Conservation (phyloP, 2,888 invertebrate genomes). For the Panopea generosa region DNA sequence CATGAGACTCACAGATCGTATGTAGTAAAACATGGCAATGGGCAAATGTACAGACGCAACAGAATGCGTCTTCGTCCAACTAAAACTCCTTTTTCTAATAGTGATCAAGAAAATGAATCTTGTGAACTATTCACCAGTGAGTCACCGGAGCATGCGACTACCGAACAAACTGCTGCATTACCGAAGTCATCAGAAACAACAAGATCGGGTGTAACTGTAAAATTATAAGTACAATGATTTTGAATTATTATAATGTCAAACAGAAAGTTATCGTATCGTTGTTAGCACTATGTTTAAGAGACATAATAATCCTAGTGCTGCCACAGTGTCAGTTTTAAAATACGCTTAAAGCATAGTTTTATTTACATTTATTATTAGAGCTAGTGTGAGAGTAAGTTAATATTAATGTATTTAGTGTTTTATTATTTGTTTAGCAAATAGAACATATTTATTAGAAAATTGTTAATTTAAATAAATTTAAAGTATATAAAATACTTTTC, state of each 20-base stretch:
- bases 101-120: slow-evolving; percentile 1
- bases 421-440: not conserved
- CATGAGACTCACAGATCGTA: slow-evolving; percentile 22
- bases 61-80: slow-evolving; percentile 29
- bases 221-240: not conserved
- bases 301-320: not conserved
- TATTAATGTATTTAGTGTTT: not conserved
- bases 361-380: not conserved
- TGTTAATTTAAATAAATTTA: not conserved
- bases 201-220: not conserved
- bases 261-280: no score
- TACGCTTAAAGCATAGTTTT: not conserved
- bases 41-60: slow-evolving; percentile 25
- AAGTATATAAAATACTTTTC: no score
- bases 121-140: not conserved
- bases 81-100: slow-evolving; percentile 1
- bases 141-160: not conserved
- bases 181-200: not conserved
- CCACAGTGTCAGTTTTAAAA: not conserved
- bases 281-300: not conserved
- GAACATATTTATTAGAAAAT: not conserved
- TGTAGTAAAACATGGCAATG: slow-evolving; percentile 28
- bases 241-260: not conserved
- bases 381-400: not conserved
- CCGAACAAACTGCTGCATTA: not conserved